Percentiles rank a stretch among this genome's conserved stretches.
Evolutionary conservation across 2,888 invertebrate species (phyloP).

Genomic region (Lomographa bimaculata): DNA sequence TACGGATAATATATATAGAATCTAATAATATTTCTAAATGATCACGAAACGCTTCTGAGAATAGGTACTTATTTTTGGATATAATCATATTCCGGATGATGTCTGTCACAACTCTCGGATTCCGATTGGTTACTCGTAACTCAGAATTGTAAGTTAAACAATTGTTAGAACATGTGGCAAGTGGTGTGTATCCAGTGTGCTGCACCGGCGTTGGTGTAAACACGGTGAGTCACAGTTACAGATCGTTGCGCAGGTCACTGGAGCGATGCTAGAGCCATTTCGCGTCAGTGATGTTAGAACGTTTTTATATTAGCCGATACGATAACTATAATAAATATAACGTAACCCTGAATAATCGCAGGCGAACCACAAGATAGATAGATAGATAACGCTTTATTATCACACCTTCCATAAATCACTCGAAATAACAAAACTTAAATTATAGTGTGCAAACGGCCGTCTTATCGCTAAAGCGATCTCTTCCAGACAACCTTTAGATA

Average conservation of each 20-base stretch:
- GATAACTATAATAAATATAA: too few relatives aligned
- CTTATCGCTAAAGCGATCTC: too few relatives aligned
- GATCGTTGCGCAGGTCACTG: constrained; percentile 52
- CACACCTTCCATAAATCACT: too few relatives aligned
- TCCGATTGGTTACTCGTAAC: background rate
- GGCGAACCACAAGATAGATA: too few relatives aligned
- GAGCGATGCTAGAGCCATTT: constrained; percentile 50
- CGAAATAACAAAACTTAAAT: too few relatives aligned
- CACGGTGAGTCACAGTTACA: constrained; percentile 63
- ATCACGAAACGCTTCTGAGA: background rate
- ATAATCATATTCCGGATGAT: background rate
- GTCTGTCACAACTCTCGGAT: background rate
- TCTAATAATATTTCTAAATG: too few relatives aligned
- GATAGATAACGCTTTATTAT: too few relatives aligned
- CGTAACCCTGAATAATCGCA: too few relatives aligned
- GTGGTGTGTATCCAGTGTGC: constrained; percentile 7
- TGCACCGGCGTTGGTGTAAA: constrained; percentile 42
- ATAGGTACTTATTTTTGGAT: constrained; percentile 2
- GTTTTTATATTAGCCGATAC: too few relatives aligned
- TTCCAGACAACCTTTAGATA: too few relatives aligned
- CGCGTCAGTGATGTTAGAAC: constrained; percentile 53
- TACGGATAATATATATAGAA: too few relatives aligned
- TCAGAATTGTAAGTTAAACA: constrained; percentile 9
- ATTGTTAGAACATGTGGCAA: constrained; percentile 2
- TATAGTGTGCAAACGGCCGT: too few relatives aligned